phyloP scores from a whole-genome alignment of 2,888 invertebrate species.

The Drepanosiphum platanoidis region DNA sequence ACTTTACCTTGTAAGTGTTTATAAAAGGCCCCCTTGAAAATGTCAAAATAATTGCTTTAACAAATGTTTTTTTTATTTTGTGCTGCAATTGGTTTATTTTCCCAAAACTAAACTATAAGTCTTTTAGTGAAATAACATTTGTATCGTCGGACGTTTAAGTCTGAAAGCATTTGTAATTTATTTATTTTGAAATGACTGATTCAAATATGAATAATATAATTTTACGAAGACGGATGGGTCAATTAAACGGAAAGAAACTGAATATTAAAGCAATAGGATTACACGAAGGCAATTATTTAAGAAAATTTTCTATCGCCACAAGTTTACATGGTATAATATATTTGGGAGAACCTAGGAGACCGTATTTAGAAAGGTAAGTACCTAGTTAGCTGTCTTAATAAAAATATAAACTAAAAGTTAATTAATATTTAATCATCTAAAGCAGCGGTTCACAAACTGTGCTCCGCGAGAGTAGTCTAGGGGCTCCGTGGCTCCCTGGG shows the following conservation, averaged over 20 bases:
- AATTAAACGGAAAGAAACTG: constrained; percentile 39
- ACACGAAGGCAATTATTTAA: constrained; percentile 48
- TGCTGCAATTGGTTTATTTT: no score
- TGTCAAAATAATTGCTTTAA: constrained; percentile 22
- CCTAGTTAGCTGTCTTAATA: neutral
- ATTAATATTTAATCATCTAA: no score
- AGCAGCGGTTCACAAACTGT: no score
- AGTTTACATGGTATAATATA: constrained; percentile 64
- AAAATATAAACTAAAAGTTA: neutral
- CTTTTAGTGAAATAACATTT: neutral
- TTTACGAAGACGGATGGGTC: constrained; percentile 46
- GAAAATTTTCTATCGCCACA: constrained; percentile 62
- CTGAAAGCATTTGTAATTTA: neutral
- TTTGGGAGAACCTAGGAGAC: constrained; percentile 63
- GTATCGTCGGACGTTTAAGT: neutral
- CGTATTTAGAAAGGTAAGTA: constrained; percentile 63
- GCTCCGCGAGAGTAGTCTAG: no score
- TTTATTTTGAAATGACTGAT: constrained; percentile 25
- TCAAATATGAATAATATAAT: constrained; percentile 9
- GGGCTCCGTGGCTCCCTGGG: no score
- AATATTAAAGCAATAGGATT: constrained; percentile 34
- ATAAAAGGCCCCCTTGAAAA: neutral
- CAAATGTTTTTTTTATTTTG: constrained; percentile 9
- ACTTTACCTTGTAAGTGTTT: neutral
- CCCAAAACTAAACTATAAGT: neutral